These are phyloP conservation scores for Turdus rufiventris DNA, from an alignment of 2,113 vertebrate genomes.

Conservation along the genomic window DNA sequence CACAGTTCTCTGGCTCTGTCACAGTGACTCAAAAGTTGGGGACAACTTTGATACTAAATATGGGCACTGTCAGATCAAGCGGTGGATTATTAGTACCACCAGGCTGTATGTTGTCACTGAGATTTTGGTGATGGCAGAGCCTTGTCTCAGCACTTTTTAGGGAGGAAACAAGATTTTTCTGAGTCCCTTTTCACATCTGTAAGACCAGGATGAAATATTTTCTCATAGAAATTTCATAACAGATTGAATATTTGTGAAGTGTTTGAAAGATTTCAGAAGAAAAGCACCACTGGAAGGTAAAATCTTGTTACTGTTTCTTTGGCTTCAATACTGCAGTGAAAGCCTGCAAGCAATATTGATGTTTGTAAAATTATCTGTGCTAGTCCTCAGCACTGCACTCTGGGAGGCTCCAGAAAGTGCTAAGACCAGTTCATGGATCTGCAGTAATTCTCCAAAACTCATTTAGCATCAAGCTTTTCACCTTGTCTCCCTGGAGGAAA, in stretches of 20 bases:
- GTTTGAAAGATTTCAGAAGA: neutral
- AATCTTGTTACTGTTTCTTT: neutral
- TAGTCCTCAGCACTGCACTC: fast-evolving
- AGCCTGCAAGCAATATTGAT: neutral
- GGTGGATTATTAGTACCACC: neutral
- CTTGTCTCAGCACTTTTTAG: neutral
- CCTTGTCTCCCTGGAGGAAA: neutral
- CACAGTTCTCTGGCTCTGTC: neutral
- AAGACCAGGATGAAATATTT: neutral
- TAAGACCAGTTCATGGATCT: neutral
- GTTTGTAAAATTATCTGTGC: neutral
- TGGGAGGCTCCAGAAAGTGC: neutral
- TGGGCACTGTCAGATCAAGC: neutral
- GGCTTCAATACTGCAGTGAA: neutral
- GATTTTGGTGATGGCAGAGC: neutral
- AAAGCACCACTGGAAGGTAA: neutral
- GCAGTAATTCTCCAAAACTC: neutral
- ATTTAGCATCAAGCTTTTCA: neutral
- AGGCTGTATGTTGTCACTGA: neutral
- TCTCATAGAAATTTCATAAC: neutral
- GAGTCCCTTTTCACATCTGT: neutral
- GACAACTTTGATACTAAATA: neutral
- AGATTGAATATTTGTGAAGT: neutral
- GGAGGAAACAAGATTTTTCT: neutral
- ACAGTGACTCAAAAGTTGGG: neutral